Evolutionary conservation across 2,888 invertebrate species (phyloP), one percentile per base, ranked within the genome.

Genomic region (Pterostichus niger): DNA sequence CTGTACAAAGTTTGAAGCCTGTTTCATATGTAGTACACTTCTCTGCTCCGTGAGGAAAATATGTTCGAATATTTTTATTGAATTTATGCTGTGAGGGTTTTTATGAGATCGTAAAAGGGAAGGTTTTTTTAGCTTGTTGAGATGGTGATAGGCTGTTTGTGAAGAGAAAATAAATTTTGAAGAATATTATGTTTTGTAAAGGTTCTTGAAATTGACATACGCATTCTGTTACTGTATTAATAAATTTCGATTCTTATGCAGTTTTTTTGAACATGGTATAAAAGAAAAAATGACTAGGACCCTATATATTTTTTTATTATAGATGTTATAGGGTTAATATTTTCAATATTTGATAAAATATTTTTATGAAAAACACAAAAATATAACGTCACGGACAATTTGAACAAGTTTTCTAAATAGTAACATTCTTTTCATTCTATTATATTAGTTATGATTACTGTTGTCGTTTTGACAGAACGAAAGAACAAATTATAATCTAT

Each of bases 61-160:
- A 71, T 71, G 71, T 44, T 46, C 15, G 44, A 46, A 71, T 71
- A 71, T 71, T 71, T 71, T 71, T 71, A 71, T 71, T 71, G 71
- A 71, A 71, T 71, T 71, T 71, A 64, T 71, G 71, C 17, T 10
- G 11, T 17, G 24, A 10, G 11, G 49, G 46, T 17, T 71, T 71
- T 71, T 49, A 71, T 71, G 17, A 13, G 46, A 17, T 71, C 71
- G 71, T 71, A 71, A 71, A 40, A 10, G 15, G 13, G 17, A 71
- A 3, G 24, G 24, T 71, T 46, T 68, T 24, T 71, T 71, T 71
- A 46, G 44, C 71, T 71, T 44, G 46, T 71, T 71, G 46, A 71
- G 46, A 71, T 46, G 46, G 17, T 71, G 71, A 71, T 71, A 49
- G 46, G 17, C 71, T 71, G 40, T 71, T 64, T 49, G 44, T 44